Conservation (phyloP, 1,140 invertebrate genomes). For the Zaprionus vittiger region DNA sequence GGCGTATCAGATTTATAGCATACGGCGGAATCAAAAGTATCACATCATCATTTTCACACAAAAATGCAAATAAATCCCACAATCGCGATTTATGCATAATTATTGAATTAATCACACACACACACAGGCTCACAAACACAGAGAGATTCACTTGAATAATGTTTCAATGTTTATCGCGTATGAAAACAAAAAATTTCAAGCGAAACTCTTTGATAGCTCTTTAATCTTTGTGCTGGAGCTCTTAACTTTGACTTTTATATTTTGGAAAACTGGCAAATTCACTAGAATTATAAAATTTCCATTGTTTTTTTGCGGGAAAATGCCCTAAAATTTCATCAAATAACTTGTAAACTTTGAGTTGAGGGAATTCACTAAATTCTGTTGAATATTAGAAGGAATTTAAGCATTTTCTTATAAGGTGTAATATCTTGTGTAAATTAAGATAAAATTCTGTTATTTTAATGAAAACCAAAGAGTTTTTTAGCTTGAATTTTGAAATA, state of each 20-base stretch:
- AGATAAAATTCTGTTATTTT: too few relatives aligned
- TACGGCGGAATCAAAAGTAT: neutral
- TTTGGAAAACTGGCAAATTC: neutral
- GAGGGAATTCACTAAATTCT: neutral
- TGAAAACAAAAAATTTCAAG: slow-evolving; percentile 1
- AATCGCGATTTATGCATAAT: slow-evolving; percentile 1
- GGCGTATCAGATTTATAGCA: neutral
- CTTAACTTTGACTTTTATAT: neutral
- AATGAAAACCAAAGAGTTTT: too few relatives aligned
- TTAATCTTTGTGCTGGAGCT: neutral
- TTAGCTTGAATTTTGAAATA: neutral
- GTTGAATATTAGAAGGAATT: neutral
- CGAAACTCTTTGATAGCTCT: neutral
- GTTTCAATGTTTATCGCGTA: slow-evolving; percentile 1
- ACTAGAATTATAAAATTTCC: neutral
- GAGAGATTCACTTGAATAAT: neutral
- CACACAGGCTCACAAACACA: neutral
- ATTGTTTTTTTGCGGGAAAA: neutral
- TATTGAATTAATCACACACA: neutral
- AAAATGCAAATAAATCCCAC: slow-evolving; percentile 3
- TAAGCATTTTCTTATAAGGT: neutral
- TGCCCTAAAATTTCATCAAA: neutral
- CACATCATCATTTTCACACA: slow-evolving; percentile 7
- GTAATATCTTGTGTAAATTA: too few relatives aligned
- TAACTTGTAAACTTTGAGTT: neutral